Percentiles rank a stretch among this genome's conserved stretches.
Evolutionary conservation across 2,797 vertebrate species (phyloP).

Genomic region (Lutra lutra): DNA sequence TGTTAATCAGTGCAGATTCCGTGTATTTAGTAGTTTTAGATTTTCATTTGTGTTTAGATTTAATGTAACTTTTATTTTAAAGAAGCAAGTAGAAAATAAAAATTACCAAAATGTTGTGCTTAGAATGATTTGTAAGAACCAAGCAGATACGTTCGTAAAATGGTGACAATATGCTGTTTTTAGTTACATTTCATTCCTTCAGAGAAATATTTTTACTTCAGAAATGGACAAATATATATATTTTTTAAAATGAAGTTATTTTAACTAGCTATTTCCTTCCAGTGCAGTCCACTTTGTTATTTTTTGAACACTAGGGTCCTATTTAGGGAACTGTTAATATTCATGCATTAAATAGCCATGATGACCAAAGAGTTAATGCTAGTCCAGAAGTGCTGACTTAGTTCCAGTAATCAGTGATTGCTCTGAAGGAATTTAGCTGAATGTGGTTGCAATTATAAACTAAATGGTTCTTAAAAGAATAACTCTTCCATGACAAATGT

Average conservation of each 20-base stretch:
- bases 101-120: background rate
- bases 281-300: background rate
- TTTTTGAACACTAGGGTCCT: background rate
- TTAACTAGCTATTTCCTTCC: background rate
- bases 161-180: background rate
- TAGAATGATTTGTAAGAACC: background rate
- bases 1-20: background rate
- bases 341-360: background rate
- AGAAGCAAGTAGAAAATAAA: background rate
- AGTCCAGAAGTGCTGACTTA: slow-evolving; percentile 24
- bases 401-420: background rate
- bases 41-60: background rate
- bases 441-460: slow-evolving; percentile 47
- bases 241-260: background rate
- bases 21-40: background rate
- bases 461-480: slow-evolving; percentile 68
- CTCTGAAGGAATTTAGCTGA: slow-evolving; percentile 16
- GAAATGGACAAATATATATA: background rate
- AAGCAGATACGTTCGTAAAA: background rate
- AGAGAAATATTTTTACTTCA: background rate
- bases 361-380: background rate
- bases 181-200: background rate
- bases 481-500: slow-evolving; percentile 59
- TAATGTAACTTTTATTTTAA: background rate
- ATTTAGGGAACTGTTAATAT: background rate